These are phyloP conservation scores for Brenthis hecate DNA, from an alignment of 2,888 invertebrate species.

Conservation along the genomic window DNA sequence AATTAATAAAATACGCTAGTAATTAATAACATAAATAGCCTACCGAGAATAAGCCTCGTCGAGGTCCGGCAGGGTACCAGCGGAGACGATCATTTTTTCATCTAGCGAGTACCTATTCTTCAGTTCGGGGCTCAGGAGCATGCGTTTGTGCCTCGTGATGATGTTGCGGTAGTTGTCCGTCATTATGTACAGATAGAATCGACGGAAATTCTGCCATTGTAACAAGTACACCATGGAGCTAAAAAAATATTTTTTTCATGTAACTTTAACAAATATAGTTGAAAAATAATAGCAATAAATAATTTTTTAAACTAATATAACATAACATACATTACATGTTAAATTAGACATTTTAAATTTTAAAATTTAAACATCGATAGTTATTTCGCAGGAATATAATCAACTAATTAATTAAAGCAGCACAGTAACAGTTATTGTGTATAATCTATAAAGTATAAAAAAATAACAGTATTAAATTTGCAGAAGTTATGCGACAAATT, in stretches of 20 bases:
- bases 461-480: no score
- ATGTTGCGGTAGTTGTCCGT: slow-evolving; percentile 95
- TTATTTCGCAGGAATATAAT: no score
- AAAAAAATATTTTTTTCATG: slow-evolving; percentile 48
- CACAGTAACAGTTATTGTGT: no score
- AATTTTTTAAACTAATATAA: no score
- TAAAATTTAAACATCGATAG: no score
- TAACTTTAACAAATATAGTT: background rate
- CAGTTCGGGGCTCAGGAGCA: slow-evolving; percentile 88
- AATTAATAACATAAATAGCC: slow-evolving; percentile 1
- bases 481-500: background rate
- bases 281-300: background rate
- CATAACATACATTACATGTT: no score
- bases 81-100: slow-evolving; percentile 91
- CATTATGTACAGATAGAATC: slow-evolving; percentile 95
- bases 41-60: slow-evolving; percentile 94
- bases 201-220: slow-evolving; percentile 94
- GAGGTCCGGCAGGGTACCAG: slow-evolving; percentile 92
- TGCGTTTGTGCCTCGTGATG: slow-evolving; percentile 91
- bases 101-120: slow-evolving; percentile 86
- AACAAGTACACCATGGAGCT: slow-evolving; percentile 91
- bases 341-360: no score
- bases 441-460: no score
- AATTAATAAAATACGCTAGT: no score
- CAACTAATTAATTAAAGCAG: no score